Conservation (phyloP, 1,140 invertebrate genomes). For the Chironomus tepperi region DNA sequence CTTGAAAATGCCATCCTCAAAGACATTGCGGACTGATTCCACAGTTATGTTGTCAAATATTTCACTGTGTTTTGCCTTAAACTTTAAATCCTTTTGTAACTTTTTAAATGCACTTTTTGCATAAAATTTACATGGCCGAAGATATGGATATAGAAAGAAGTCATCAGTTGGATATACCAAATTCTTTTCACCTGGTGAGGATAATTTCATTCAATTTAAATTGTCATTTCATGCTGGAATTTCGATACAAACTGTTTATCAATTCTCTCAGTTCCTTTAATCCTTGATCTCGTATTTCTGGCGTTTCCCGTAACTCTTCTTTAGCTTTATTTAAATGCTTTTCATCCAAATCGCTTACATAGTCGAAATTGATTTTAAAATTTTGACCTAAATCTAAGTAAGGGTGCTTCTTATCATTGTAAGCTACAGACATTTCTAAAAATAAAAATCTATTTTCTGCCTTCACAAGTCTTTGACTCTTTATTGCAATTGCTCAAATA, state of each 20-base stretch:
- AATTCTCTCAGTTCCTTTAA: conserved; percentile 49
- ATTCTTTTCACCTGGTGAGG: not conserved
- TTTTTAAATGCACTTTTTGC: conserved; percentile 49
- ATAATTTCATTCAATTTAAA: no score
- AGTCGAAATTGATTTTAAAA: conserved; percentile 43
- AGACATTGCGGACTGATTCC: conserved; percentile 40
- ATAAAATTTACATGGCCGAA: conserved; percentile 59
- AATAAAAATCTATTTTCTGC: no score
- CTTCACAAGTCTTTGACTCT: no score
- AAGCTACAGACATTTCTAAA: conserved; percentile 29
- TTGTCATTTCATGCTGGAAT: no score
- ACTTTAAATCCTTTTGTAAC: conserved; percentile 51
- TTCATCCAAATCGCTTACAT: conserved; percentile 40
- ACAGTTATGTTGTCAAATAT: conserved; percentile 45
- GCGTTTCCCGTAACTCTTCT: conserved; percentile 56
- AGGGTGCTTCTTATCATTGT: conserved; percentile 42
- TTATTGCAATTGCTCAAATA: no score
- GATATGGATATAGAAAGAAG: conserved; percentile 52
- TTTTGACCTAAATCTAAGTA: conserved; percentile 43
- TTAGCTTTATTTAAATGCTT: conserved; percentile 46
- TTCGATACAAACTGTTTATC: conserved; percentile 42
- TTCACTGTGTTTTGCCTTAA: conserved; percentile 46
- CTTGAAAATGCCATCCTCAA: conserved; percentile 45
- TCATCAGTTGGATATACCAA: conserved; percentile 43
- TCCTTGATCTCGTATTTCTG: conserved; percentile 51